These are phyloP conservation scores for Rhabdomys pumilio DNA, from an alignment of 2,797 vertebrate species.

Conservation along the genomic window DNA sequence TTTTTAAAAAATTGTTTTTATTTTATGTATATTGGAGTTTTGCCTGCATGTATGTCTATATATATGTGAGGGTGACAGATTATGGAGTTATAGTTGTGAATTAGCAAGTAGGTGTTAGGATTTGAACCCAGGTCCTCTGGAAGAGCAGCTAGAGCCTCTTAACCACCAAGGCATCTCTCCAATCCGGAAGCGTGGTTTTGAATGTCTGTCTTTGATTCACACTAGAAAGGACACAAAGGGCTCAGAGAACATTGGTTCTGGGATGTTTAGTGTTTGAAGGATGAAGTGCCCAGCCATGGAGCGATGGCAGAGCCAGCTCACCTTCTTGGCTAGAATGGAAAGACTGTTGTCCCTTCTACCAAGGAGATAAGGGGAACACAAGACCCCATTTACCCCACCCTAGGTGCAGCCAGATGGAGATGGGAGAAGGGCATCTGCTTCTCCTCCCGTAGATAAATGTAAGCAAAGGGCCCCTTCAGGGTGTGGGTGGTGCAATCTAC, in stretches of 20 bases:
- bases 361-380: not conserved
- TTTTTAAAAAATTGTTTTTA: not conserved
- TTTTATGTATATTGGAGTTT: not conserved
- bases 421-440: not conserved
- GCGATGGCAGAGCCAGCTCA: not conserved
- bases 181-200: not conserved
- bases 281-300: not conserved
- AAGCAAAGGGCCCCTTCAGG: not conserved
- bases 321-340: not conserved
- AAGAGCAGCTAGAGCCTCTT: not conserved
- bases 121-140: not conserved
- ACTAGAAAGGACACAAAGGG: not conserved
- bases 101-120: not conserved
- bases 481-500: constrained; percentile 36
- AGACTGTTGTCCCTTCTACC: not conserved
- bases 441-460: not conserved
- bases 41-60: not conserved
- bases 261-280: not conserved
- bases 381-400: not conserved
- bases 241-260: not conserved
- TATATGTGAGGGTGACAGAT: not conserved
- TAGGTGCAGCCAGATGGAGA: not conserved
- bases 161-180: not conserved
- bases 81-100: not conserved
- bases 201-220: constrained; percentile 17